Evolutionary conservation across 1,140 invertebrate genomes (phyloP).

Genomic region (Chionoecetes opilio): DNA sequence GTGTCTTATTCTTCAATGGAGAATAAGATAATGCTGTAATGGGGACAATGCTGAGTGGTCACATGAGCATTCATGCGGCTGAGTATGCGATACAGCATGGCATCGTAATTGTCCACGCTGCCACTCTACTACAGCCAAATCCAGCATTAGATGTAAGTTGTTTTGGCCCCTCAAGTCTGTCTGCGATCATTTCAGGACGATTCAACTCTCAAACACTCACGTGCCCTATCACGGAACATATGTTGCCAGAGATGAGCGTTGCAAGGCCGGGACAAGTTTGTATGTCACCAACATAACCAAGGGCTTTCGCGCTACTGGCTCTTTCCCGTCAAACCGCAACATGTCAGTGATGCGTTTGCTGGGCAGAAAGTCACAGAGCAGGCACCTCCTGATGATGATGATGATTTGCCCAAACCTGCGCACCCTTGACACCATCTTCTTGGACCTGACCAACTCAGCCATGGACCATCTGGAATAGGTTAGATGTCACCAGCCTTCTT

Average conservation of each 20-base stretch:
- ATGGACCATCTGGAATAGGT: no score
- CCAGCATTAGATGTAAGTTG: conserved; percentile 82
- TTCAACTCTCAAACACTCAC: background rate
- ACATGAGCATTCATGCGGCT: no score
- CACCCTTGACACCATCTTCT: no score
- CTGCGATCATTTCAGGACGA: conserved; percentile 80
- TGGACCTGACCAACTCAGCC: no score
- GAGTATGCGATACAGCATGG: no score
- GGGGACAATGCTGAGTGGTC: no score
- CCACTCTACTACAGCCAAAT: conserved; percentile 82
- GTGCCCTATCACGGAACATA: conserved; percentile 63
- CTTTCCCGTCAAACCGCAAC: no score
- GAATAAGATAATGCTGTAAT: no score
- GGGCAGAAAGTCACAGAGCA: no score
- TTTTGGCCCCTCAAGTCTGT: conserved; percentile 82
- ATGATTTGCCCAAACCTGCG: background rate
- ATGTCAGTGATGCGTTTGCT: no score
- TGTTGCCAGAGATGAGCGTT: conserved; percentile 64
- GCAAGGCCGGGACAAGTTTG: conserved; percentile 74
- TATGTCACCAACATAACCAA: conserved; percentile 70
- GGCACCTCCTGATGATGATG: no score
- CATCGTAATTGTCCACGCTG: conserved; percentile 81
- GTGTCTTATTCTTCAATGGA: background rate
- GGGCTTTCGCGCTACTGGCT: conserved; percentile 68
- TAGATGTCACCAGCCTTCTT: no score